Base-by-base conservation (phyloP, 2,888 invertebrate genomes). In the Elysia crispata region DNA sequence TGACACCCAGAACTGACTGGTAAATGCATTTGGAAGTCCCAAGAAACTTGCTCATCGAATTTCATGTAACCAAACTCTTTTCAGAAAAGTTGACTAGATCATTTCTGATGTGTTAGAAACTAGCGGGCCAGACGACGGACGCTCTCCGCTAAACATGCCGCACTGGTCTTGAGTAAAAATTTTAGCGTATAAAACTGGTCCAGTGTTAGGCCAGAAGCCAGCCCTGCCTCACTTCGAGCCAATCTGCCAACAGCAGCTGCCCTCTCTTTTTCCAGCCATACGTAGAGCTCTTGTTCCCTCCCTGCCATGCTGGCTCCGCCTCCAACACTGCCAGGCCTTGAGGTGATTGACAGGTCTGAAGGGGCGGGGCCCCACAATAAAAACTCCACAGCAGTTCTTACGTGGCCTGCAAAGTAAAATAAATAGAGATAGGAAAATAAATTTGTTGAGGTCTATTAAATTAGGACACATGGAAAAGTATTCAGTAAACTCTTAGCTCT, bases 141-240 rank as follows among this genome's bases (percentile, higher is more conserved):
- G 81, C 87, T 87, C 76, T 90, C 90, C 0, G 86, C 86, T 64
- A 90, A 81, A 73, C 87, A 88, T 28, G 85, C 84, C 18, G 89
- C 86, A 81, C 86, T 88, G 13, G 90, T 86, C 81, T 90, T 90
- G 72, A 89, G 84, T 75, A 90, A 83, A 81, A 90, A 90, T 74
- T 89, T 89, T 85, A 90, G 86, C n/a, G 86, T 85, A 79, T 89
- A 90, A 73, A 87, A 89, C 67, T 90, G 88, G 49, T 86, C 86
- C 31, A 89, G 82, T 11, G 84, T 85, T 33, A 87, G 86, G 20
- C 85, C 85, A 25, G 66, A 69, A 1, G 60, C 75, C 28, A 84
- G 77, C 15, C 86, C 86, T 5, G 82, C 80, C 33, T 84, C 82
- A 41, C 82, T 83, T 49, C 85, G 85, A 13, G 89, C 88, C 74